phyloP scores from a whole-genome alignment of 2,888 invertebrate genomes.

The Tethea ocularis region DNA sequence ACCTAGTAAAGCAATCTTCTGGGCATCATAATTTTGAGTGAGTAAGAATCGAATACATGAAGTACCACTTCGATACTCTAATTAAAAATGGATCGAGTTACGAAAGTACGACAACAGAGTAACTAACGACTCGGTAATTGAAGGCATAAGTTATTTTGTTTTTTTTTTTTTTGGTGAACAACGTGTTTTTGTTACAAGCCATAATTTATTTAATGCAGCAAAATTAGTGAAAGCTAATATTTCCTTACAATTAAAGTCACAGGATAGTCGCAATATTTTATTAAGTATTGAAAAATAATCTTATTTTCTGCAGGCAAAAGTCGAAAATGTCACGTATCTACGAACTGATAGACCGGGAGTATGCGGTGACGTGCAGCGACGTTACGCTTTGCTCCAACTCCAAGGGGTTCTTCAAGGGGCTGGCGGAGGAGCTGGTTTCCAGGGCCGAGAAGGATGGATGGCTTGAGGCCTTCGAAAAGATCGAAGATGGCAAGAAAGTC shows the following conservation, averaged over 20 bases:
- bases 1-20: too few relatives aligned
- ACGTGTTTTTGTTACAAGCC: background rate
- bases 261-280: too few relatives aligned
- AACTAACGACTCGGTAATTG: constrained; percentile 14
- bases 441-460: constrained; percentile 79
- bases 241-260: too few relatives aligned
- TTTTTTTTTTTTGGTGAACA: background rate
- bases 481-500: constrained; percentile 85
- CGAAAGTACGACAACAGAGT: constrained; percentile 7
- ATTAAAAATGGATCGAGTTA: constrained; percentile 16
- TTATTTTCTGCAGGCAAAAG: constrained; percentile 19
- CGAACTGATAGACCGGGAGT: constrained; percentile 71
- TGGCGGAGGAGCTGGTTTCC: constrained; percentile 84
- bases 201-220: background rate
- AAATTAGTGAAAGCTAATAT: background rate
- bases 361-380: constrained; percentile 87
- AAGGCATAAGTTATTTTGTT: constrained; percentile 14
- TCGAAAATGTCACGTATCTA: constrained; percentile 59
- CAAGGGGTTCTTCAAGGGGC: constrained; percentile 89
- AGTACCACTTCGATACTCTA: background rate
- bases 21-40: too few relatives aligned
- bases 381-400: constrained; percentile 89
- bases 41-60: constrained; percentile 25
- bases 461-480: constrained; percentile 84
- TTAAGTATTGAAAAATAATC: too few relatives aligned